Base-by-base conservation (phyloP, 2,797 vertebrate genomes). In the Phrynocephalus forsythii region DNA sequence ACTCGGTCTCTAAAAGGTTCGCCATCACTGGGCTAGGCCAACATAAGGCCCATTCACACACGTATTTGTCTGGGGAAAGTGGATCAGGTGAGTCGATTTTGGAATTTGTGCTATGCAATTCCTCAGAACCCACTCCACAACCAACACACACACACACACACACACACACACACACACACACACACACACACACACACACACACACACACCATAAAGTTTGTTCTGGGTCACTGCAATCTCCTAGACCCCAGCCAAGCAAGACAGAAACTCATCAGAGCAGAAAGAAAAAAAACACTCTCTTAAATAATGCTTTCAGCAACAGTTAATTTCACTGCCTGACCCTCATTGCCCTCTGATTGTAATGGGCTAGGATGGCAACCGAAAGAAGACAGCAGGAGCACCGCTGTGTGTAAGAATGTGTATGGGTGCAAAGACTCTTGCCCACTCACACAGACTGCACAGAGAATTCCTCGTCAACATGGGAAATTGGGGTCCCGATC, bases 271-370 rank as follows among this genome's bases (percentile, higher is more conserved):
- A 63, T 22, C 16, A 60, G 10, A 24, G n/a, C 8, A 22, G 50
- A 50, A 7, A 44, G n/a, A 56, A n/a, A 24, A n/a, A 24, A 2
- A 24, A 26, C 2, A 24, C 18, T 13, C 52, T 28, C 44, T 22
- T 83, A 72, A 56, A 52, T 83, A 72, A 56, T 83, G n/a, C n/a
- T 52, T 44, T 72, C 69, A 30, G 13, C 63, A 85, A 48, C 66
- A 52, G 22, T 26, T 79, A 56, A 79, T 52, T 86, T 79, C 84
- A 86, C 16, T 79, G n/a, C 11, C 2, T 1, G 24, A 72, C 22
- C 67, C 84, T 52, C 22, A 30, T 5, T 73, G 82, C 50, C 22
- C 50, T 73, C 69, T 38, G 33, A 11, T 6, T 48, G 33, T n/a
- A 28, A n/a, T 33, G 50, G 69, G 10, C 38, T 30, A 26, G 10